Conservation (phyloP, 2,888 invertebrate genomes). For the Pyrochroa serraticornis region DNA sequence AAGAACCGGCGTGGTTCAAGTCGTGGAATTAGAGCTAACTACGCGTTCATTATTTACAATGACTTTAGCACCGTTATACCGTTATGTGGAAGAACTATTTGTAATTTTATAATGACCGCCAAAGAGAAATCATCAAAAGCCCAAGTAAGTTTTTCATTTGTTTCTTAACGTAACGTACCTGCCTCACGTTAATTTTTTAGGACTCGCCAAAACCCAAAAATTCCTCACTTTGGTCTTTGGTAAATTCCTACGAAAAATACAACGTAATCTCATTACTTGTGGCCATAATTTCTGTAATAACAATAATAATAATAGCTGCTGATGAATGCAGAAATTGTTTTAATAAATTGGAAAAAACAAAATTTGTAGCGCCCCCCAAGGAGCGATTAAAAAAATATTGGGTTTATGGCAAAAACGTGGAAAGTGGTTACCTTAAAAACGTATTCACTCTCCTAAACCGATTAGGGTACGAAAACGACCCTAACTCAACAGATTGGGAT, state of each 20-base stretch:
- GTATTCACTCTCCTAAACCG: slow-evolving; percentile 78
- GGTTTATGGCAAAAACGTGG: slow-evolving; percentile 65
- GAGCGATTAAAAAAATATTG: slow-evolving; percentile 59
- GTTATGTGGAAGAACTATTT: too few relatives aligned
- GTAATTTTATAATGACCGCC: too few relatives aligned
- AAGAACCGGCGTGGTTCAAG: too few relatives aligned
- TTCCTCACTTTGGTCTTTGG: background rate
- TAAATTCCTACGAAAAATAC: slow-evolving; percentile 11
- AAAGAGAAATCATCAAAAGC: too few relatives aligned
- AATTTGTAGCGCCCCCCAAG: slow-evolving; percentile 7
- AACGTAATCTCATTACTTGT: slow-evolving; percentile 31
- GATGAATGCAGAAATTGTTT: slow-evolving; percentile 46
- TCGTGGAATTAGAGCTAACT: too few relatives aligned
- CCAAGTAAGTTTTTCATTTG: too few relatives aligned
- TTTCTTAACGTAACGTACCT: too few relatives aligned
- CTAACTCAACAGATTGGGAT: slow-evolving; percentile 69
- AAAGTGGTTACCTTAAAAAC: slow-evolving; percentile 77
- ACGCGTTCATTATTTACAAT: too few relatives aligned
- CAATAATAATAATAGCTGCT: slow-evolving; percentile 41
- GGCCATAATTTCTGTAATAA: slow-evolving; percentile 36
- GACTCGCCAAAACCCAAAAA: background rate
- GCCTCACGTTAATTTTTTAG: too few relatives aligned
- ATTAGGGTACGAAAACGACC: slow-evolving; percentile 70
- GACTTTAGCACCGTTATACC: too few relatives aligned
- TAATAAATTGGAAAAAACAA: slow-evolving; percentile 24